Conservation (phyloP, 2,797 vertebrate species). For the Emys orbicularis region DNA sequence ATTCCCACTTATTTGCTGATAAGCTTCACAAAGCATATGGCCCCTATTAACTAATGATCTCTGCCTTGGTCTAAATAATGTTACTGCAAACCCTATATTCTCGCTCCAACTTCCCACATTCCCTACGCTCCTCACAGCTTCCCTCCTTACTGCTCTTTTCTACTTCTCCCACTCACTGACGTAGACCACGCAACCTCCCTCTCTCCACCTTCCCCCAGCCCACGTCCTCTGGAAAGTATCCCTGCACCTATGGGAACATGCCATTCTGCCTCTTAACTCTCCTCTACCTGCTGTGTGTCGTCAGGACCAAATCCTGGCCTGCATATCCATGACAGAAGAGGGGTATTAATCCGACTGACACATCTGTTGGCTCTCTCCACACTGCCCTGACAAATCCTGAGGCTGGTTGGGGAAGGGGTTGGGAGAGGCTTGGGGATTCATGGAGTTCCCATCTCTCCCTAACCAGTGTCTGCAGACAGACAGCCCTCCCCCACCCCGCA, state of each 20-base stretch:
- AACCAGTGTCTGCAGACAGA: neutral
- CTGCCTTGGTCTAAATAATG: constrained; percentile 69
- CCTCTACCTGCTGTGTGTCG: constrained; percentile 32
- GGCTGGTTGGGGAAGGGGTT: neutral
- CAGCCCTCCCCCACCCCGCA: neutral
- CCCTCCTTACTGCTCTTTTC: neutral
- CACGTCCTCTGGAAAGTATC: constrained; percentile 24
- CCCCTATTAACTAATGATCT: constrained; percentile 42
- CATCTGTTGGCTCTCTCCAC: neutral
- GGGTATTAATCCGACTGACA: neutral
- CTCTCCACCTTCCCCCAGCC: constrained; percentile 68
- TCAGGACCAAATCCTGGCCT: neutral
- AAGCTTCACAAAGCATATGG: constrained; percentile 17
- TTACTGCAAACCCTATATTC: constrained; percentile 63
- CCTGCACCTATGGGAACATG: constrained; percentile 45
- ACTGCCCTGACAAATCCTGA: neutral
- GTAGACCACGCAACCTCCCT: constrained; percentile 55
- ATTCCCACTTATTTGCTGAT: constrained; percentile 68
- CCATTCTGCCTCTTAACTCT: constrained; percentile 28
- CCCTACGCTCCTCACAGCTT: constrained; percentile 72
- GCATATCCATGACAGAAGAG: neutral
- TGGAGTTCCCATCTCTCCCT: neutral
- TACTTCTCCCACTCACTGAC: constrained; percentile 67
- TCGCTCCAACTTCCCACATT: constrained; percentile 59
- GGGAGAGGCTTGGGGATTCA: neutral